phyloP scores from a whole-genome alignment of 2,113 vertebrate genomes.

The Pelmatolapia mariae region DNA sequence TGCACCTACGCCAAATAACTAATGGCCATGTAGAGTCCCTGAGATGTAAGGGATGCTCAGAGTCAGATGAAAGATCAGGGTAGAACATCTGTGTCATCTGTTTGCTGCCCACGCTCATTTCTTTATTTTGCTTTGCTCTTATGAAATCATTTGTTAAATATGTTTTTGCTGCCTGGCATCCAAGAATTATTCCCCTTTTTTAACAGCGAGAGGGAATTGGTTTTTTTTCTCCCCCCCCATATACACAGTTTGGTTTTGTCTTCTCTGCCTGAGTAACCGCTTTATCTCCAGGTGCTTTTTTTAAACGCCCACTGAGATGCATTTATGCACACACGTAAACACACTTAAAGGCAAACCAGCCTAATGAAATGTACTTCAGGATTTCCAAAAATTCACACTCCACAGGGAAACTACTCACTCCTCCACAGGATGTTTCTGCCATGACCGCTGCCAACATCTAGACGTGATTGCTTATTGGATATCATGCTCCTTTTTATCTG shows the following conservation, averaged over 20 bases:
- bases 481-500: slow-evolving; percentile 8
- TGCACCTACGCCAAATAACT: slow-evolving; percentile 16
- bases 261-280: slow-evolving; percentile 32
- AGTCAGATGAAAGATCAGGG: slow-evolving; percentile 14
- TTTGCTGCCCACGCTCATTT: slow-evolving; percentile 3
- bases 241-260: slow-evolving; percentile 15
- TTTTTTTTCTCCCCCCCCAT: background rate
- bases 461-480: background rate
- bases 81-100: slow-evolving; percentile 25
- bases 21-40: slow-evolving; percentile 15
- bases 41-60: background rate
- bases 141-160: slow-evolving; percentile 31
- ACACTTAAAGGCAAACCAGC: slow-evolving; percentile 21
- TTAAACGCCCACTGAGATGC: slow-evolving; percentile 28
- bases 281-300: slow-evolving; percentile 38
- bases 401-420: background rate
- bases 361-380: slow-evolving; percentile 28
- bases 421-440: slow-evolving; percentile 2
- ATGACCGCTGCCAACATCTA: slow-evolving; percentile 10
- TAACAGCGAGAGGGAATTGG: slow-evolving; percentile 2
- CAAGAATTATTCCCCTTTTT: slow-evolving; percentile 13
- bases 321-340: slow-evolving; percentile 24
- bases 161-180: slow-evolving; percentile 1
- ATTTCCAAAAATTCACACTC: background rate
- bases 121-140: slow-evolving; percentile 1